These are phyloP conservation scores for Chelonia mydas DNA, from an alignment of 2,797 vertebrate genomes.

Conservation along the genomic window DNA sequence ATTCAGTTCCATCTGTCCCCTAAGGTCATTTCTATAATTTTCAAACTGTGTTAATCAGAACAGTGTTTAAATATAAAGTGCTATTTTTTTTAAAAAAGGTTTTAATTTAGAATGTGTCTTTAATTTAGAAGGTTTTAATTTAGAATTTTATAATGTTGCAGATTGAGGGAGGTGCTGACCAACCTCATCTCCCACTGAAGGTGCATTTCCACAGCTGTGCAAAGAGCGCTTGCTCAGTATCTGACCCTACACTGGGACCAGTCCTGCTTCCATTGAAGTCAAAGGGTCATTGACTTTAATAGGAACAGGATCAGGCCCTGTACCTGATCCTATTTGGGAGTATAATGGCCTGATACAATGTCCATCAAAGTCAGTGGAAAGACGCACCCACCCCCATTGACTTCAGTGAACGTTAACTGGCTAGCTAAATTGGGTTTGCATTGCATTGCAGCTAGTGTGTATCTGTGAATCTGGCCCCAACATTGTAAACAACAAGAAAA, in stretches of 20 bases:
- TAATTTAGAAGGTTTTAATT: too few species aligned
- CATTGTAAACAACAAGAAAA: slow-evolving; percentile 51
- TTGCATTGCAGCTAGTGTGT: neutral
- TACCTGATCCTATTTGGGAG: neutral
- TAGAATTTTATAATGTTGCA: neutral
- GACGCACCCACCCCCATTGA: neutral
- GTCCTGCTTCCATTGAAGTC: neutral
- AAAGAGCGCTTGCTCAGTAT: rapidly evolving
- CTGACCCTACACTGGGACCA: neutral
- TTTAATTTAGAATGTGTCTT: neutral
- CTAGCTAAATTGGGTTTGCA: slow-evolving; percentile 3
- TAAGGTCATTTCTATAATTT: neutral
- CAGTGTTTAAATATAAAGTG: neutral
- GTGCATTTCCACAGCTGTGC: neutral
- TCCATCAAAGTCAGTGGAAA: neutral
- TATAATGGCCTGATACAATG: neutral
- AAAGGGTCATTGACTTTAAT: neutral
- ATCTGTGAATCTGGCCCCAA: slow-evolving; percentile 35
- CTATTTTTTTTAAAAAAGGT: neutral
- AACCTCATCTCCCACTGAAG: neutral
- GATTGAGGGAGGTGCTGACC: neutral
- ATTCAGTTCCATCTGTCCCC: neutral
- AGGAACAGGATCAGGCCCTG: neutral
- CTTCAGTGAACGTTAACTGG: slow-evolving; percentile 30
- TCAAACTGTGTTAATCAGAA: neutral